Conservation (phyloP, 1,140 invertebrate species). For the Whitmania pigra region DNA sequence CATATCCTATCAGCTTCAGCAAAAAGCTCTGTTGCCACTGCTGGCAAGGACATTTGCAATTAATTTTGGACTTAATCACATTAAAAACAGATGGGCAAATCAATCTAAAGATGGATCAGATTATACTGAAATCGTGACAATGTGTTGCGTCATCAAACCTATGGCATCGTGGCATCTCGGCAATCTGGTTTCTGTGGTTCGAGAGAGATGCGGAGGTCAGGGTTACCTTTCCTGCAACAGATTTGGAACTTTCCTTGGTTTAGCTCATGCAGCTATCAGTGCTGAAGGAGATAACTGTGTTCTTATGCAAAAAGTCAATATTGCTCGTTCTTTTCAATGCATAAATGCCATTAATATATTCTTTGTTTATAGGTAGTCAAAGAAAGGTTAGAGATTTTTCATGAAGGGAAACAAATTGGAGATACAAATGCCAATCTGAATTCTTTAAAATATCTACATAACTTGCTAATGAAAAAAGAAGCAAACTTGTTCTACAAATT, state of each 20-base stretch:
- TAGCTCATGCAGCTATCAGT: constrained; percentile 37
- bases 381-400: constrained; percentile 31
- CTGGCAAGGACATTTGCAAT: constrained; percentile 36
- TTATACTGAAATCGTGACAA: constrained; percentile 35
- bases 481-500: constrained; percentile 29
- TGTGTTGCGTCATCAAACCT: constrained; percentile 40
- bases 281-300: constrained; percentile 40
- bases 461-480: constrained; percentile 31
- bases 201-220: constrained; percentile 40
- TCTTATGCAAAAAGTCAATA: constrained; percentile 36
- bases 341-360: neutral
- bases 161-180: constrained; percentile 35
- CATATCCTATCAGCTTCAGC: constrained; percentile 37
- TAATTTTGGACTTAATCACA: constrained; percentile 38
- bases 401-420: constrained; percentile 22
- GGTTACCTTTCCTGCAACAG: constrained; percentile 36
- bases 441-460: constrained; percentile 27
- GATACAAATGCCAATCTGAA: constrained; percentile 22
- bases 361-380: constrained; percentile 29
- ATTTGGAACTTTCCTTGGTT: constrained; percentile 34
- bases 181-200: constrained; percentile 30
- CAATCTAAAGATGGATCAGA: constrained; percentile 33
- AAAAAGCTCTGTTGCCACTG: constrained; percentile 37
- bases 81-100: constrained; percentile 33
- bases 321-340: constrained; percentile 9